These are phyloP conservation scores for Empidonax alnorum DNA, from an alignment of 2,113 vertebrate genomes.

Conservation along the genomic window DNA sequence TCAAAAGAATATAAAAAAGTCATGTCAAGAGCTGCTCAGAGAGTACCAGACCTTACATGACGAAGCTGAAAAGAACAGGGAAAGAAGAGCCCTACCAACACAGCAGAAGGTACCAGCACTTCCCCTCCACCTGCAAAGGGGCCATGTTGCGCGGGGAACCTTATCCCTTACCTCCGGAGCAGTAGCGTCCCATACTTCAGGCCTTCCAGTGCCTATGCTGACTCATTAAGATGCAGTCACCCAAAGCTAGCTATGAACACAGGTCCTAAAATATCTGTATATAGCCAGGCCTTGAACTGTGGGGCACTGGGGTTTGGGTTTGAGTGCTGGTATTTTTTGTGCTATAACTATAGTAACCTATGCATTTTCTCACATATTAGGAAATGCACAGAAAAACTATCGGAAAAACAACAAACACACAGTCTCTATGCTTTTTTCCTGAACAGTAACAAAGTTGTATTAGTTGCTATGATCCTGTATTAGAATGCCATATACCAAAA, in stretches of 20 bases:
- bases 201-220: not conserved
- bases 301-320: not conserved
- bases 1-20: not conserved
- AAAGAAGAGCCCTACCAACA: not conserved
- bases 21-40: not conserved
- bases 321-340: not conserved
- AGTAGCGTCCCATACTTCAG: not conserved
- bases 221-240: not conserved
- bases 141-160: accelerated
- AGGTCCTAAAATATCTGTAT: not conserved
- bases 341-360: not conserved
- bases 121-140: not conserved
- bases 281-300: not conserved
- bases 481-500: not conserved
- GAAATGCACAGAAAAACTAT: not conserved
- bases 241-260: not conserved
- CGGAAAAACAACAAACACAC: not conserved
- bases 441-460: not conserved
- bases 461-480: not conserved
- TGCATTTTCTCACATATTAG: not conserved
- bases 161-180: accelerated
- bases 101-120: not conserved
- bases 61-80: not conserved
- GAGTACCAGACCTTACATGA: not conserved
- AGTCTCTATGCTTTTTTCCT: not conserved